Conservation (phyloP, 2,113 vertebrate species). For the Megaceryle maxima region DNA sequence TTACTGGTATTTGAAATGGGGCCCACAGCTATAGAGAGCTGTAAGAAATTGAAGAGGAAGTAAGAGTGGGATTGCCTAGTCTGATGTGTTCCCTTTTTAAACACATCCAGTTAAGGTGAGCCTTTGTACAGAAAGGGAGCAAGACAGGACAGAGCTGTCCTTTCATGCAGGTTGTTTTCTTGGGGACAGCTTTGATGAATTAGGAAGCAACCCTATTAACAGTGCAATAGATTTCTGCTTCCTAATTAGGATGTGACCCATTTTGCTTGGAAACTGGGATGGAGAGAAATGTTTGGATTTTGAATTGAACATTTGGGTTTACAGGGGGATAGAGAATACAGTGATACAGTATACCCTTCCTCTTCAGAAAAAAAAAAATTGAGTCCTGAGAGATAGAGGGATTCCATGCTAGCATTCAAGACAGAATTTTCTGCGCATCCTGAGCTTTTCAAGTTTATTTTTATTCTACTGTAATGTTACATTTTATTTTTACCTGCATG, state of each 20-base stretch:
- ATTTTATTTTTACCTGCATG: slow-evolving; percentile 31
- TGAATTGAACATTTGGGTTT: not conserved
- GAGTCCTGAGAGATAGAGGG: not conserved
- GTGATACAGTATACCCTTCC: not conserved
- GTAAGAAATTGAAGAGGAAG: not conserved
- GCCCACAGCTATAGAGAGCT: not conserved
- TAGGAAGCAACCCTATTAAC: not conserved
- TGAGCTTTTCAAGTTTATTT: slow-evolving; percentile 48
- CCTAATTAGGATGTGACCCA: slow-evolving; percentile 12
- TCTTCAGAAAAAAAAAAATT: not conserved
- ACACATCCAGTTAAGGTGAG: not conserved
- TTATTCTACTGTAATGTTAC: slow-evolving; percentile 11
- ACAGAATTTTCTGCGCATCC: not conserved
- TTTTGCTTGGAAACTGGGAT: not conserved
- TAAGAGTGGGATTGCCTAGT: not conserved
- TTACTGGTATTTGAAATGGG: not conserved
- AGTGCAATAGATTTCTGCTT: not conserved
- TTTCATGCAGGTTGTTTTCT: not conserved
- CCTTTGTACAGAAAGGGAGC: not conserved
- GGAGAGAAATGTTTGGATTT: not conserved
- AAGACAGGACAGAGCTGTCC: not conserved
- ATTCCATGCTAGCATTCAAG: not conserved
- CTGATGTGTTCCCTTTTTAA: not conserved
- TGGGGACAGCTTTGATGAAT: not conserved
- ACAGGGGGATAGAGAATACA: not conserved